A percentile compares a stretch with the other conserved stretches of the same genome.
These are phyloP conservation scores for Drosophila erecta DNA, from an alignment of 1,140 invertebrate genomes.

Conservation along the genomic window DNA sequence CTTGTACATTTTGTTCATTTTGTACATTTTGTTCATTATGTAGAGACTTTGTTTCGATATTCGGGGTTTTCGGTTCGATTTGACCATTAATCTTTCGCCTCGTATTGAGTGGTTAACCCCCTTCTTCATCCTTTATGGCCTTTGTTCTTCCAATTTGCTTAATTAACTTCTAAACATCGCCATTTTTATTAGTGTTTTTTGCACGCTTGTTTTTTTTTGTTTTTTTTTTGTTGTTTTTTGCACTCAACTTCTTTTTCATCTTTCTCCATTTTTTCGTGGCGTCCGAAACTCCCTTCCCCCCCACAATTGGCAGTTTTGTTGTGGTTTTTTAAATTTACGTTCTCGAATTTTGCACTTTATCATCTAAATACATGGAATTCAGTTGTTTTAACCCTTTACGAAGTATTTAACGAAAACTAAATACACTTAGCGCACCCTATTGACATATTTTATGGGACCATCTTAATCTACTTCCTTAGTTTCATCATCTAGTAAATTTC, in stretches of 20 bases:
- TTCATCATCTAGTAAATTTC: constrained; percentile 25
- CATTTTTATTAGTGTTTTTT: constrained; percentile 24
- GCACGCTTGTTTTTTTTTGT: not conserved
- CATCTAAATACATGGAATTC: constrained; percentile 5
- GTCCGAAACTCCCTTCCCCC: constrained; percentile 60
- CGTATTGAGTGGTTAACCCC: constrained; percentile 35
- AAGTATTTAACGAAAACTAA: too few species aligned
- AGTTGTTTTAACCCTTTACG: not conserved
- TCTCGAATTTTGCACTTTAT: not conserved
- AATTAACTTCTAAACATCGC: constrained; percentile 81
- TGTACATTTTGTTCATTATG: constrained; percentile 16
- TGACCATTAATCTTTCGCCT: constrained; percentile 69
- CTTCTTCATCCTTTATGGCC: constrained; percentile 20
- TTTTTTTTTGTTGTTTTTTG: too few species aligned
- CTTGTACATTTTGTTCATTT: constrained; percentile 15
- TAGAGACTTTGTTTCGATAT: constrained; percentile 19
- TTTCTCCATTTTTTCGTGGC: not conserved
- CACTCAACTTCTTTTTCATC: constrained; percentile 17
- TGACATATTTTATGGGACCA: not conserved
- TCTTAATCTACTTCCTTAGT: constrained; percentile 2
- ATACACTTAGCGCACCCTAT: not conserved
- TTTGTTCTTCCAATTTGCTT: constrained; percentile 74
- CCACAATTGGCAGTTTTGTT: constrained; percentile 70
- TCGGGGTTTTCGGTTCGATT: constrained; percentile 30
- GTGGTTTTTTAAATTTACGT: constrained; percentile 29